These are phyloP conservation scores for Leptestheria dahalacensis DNA, from an alignment of 1,140 invertebrate genomes.

Conservation along the genomic window DNA sequence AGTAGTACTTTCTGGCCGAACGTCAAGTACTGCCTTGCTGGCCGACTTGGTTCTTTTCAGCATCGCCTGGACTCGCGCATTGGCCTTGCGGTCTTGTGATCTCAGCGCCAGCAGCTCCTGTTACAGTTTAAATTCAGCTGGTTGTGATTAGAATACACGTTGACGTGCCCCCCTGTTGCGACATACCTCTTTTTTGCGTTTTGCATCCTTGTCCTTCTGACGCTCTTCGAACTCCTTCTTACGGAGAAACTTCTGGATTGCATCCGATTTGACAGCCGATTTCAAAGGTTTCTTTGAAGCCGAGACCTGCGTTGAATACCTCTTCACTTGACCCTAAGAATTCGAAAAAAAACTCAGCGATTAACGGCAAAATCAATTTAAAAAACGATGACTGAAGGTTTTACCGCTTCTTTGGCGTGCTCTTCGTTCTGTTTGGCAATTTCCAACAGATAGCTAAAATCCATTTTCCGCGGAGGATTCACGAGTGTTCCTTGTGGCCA, in stretches of 20 bases:
- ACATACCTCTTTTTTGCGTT: slow-evolving; percentile 41
- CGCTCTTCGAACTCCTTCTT: slow-evolving; percentile 62
- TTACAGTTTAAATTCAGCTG: too few species aligned
- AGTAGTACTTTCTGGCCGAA: slow-evolving; percentile 30
- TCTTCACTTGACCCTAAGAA: slow-evolving; percentile 34
- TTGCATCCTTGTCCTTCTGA: slow-evolving; percentile 43
- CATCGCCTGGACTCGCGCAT: slow-evolving; percentile 42
- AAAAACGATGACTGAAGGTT: too few species aligned
- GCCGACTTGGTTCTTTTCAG: slow-evolving; percentile 68
- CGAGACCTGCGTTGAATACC: slow-evolving; percentile 56
- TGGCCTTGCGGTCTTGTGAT: slow-evolving; percentile 44
- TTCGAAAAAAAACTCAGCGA: too few species aligned
- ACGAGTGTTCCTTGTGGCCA: neutral
- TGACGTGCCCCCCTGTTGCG: too few species aligned
- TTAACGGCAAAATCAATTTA: too few species aligned
- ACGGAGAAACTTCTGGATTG: slow-evolving; percentile 65
- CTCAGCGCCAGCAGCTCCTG: slow-evolving; percentile 51
- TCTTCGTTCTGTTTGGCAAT: slow-evolving; percentile 19
- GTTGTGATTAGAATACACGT: too few species aligned
- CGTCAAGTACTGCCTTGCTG: slow-evolving; percentile 66
- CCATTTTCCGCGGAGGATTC: slow-evolving; percentile 11
- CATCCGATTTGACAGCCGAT: slow-evolving; percentile 44
- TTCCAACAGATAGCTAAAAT: slow-evolving; percentile 20
- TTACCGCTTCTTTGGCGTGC: slow-evolving; percentile 19
- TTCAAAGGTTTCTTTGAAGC: slow-evolving; percentile 66